Evolutionary conservation across 2,888 invertebrate species (phyloP), one percentile per base, ranked within the genome.

Genomic region (Pheosia tremula): DNA sequence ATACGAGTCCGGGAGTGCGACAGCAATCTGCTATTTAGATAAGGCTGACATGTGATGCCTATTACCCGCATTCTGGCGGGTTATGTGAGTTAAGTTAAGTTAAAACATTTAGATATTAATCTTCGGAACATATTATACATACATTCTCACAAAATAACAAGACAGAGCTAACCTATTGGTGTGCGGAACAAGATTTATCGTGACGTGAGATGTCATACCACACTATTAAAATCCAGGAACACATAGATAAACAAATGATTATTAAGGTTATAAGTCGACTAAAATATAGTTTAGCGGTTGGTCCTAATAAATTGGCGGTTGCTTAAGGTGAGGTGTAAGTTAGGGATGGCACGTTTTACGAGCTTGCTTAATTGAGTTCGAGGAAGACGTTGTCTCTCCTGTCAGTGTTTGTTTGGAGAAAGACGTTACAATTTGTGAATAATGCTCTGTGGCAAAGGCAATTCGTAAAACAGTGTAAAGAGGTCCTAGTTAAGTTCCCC

Each of bases 291-390:
- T 81, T 71, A 77, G 74, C 69, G 79, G 79, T 78, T 79, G 72
- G 68, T 55, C 72, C 75, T 79, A 78, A 81, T 78, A 81, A 83
- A 84, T 82, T 81, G 78, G 78, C 77, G 80, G 80, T 78, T 68
- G 66, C 71, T 68, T 76, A 76, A 71, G 70, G 66, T 70, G 66
- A 69, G 69, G 65, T 66, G 71, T 61, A 66, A 68, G 67, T 68
- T 59, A 65, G 70, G 68, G 72, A 64, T 66, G 69, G 74, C 64
- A 74, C 74, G 74, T 77, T 81, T 85, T 83, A 82, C 78, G 83
- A 81, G 72, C 68, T 64, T 67, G 67, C 78, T 82, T 84, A 84
- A 85, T 86, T 84, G 80, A 84, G 84, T 83, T 81, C 83, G 79
- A 71, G 72, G 76, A 79, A 81, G 75, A 75, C 72, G 73, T 72